A percentile compares a stretch with the other conserved stretches of the same genome.
Evolutionary conservation across 2,113 vertebrate species (phyloP).

Genomic region (Capreolus pygargus): DNA sequence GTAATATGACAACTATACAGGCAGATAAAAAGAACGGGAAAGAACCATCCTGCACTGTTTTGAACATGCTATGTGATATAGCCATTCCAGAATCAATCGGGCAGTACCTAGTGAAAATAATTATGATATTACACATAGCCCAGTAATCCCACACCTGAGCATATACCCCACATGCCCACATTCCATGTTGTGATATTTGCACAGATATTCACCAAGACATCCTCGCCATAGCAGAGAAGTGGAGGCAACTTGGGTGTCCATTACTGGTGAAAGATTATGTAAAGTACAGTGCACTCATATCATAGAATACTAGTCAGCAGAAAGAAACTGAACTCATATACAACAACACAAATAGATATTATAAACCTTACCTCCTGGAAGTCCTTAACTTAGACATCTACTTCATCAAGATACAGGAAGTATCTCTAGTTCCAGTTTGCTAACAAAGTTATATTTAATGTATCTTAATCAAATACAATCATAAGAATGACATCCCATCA

Average conservation of each 20-base stretch:
- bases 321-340: background rate
- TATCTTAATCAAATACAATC: background rate
- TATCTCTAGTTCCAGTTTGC: background rate
- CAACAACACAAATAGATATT: background rate
- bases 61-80: background rate
- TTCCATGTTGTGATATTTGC: background rate
- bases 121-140: too few species aligned
- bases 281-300: background rate
- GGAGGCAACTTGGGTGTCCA: background rate
- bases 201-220: background rate
- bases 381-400: background rate
- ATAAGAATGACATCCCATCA: background rate
- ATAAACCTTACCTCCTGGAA: background rate
- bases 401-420: background rate
- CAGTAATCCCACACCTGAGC: background rate
- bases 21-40: background rate
- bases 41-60: too few species aligned
- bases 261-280: background rate
- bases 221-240: background rate
- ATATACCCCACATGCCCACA: background rate
- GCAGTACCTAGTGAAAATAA: background rate
- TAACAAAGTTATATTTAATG: background rate
- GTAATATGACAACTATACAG: background rate
- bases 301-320: background rate
- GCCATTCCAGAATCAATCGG: background rate